phyloP scores from a whole-genome alignment of 2,113 vertebrate genomes.

The Tricholaema leucomelas region DNA sequence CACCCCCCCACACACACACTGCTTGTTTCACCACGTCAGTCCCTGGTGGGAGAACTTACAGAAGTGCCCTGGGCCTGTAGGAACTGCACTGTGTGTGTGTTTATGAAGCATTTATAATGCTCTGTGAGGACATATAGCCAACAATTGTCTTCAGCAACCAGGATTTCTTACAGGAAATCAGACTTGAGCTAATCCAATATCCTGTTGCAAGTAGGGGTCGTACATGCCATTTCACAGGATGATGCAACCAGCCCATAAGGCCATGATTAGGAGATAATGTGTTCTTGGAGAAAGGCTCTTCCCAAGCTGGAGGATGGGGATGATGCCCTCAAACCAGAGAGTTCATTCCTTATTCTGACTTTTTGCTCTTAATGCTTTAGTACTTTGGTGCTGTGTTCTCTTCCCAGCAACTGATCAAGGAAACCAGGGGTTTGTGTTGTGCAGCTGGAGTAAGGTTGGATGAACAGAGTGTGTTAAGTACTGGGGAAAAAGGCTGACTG shows the following conservation, averaged over 20 bases:
- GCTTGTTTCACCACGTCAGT: not conserved
- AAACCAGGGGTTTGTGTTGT: not conserved
- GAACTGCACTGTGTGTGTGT: not conserved
- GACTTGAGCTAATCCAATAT: not conserved
- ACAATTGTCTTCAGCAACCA: not conserved
- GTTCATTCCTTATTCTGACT: not conserved
- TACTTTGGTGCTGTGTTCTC: not conserved
- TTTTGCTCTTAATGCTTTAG: not conserved
- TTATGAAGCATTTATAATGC: not conserved
- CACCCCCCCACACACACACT: too few relatives aligned
- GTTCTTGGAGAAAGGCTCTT: not conserved
- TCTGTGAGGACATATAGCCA: not conserved
- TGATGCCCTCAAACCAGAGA: not conserved
- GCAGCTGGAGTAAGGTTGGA: not conserved
- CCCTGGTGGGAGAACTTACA: not conserved
- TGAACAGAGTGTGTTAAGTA: not conserved
- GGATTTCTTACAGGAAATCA: not conserved
- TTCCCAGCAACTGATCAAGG: not conserved
- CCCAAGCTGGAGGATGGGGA: not conserved
- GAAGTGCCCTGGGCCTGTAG: not conserved
- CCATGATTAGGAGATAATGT: not conserved
- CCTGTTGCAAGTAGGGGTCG: not conserved
- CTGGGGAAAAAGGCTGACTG: not conserved
- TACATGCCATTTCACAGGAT: not conserved
- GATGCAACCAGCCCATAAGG: not conserved